Base-by-base conservation (phyloP, 1,140 invertebrate genomes). In the Heliconius hewitsoni region DNA sequence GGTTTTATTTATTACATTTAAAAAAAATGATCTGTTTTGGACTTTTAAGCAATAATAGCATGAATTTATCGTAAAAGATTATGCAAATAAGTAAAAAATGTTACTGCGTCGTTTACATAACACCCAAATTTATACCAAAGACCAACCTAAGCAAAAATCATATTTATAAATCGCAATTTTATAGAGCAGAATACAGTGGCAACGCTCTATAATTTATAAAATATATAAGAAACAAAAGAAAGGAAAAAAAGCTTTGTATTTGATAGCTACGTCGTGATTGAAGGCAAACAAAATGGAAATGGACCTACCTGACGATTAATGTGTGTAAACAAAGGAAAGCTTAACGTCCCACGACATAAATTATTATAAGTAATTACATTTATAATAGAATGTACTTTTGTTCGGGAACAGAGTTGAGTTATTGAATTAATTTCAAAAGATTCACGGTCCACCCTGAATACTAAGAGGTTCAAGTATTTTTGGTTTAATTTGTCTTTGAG, bases 381-480 rank as follows among this genome's bases (percentile, higher is more conserved):
- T 34, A 74, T 74, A 34, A 74, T 74, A 74, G 13, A 27, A 66
- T 66, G 2, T 83, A 82, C 85, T 85, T 84, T 83, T 87, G 88
- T 90, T 89, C 87, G 86, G 76, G 84, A 85, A 85, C 82, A 77
- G 79, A 71, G 57, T 83, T 92, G 91, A 93, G 90, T 92, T 93
- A 93, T 93, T 89, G 87, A 90, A 91, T 91, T 90, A 92, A 93
- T 91, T 91, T 91, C 85, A 79, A 82, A 84, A 90, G 88, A 89
- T 88, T 91, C 89, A 84, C 84, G 85, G 84, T 83, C 82, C 81
- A 81, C 80, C 81, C 71, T 80, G 90, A 91, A 90, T 91, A 91
- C 90, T 91, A 88, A 88, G 85, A 88, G 84, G 87, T 77, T 84
- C 85, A 87, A 89, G 88, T 89, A 91, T 91, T 92, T 90, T 91